Evolutionary conservation across 1,140 invertebrate genomes (phyloP), one percentile per base, ranked within the genome.

Genomic region (Drosophila sp.): DNA sequence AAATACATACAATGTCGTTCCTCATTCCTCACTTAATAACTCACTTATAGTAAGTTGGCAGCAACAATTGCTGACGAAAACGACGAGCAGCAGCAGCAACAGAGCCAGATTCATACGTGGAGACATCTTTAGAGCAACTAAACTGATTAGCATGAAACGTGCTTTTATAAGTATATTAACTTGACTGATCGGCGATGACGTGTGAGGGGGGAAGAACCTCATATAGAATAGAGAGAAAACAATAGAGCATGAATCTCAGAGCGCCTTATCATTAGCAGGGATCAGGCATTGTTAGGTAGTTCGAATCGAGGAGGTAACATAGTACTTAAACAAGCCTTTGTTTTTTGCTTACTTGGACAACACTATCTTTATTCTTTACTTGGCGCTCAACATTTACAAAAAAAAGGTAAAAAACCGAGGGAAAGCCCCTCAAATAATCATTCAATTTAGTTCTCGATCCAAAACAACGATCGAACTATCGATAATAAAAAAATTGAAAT

Each of bases 31-130:
- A 10, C 30, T 38, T 4, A 5, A n/a, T 23, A 50, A 75, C 82
- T 78, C 17, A 85, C 82, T 76, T 23, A 79, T 60, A 6, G 41
- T 61, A 30, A 54, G 30, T 55, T 79, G 76, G 65, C 61, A 5
- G 55, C 4, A 2, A 41, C 67, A 41, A 80, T 29, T 2, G 32
- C 32, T 7, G 25, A 50, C 17, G 23, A 27, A 25, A 73, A 23
- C 5, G 73, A 27, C 5, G 65, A 70, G 54, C 35, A 61, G 4
- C 30, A 60, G 30, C 72, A 85, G 38, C 58, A 85, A 32, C 60
- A 76, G 35, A 5, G 44, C 25, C 1, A 50, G 8, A 50, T 64
- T 72, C 23, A 64, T 47, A 10, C 10, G 41, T 7, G 60, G 47
- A 35, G 56, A 65, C 80, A 79, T 84, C 11, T 40, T 57, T n/a